Base-by-base conservation (phyloP, 1,140 invertebrate genomes). In the Ladona fulva region DNA sequence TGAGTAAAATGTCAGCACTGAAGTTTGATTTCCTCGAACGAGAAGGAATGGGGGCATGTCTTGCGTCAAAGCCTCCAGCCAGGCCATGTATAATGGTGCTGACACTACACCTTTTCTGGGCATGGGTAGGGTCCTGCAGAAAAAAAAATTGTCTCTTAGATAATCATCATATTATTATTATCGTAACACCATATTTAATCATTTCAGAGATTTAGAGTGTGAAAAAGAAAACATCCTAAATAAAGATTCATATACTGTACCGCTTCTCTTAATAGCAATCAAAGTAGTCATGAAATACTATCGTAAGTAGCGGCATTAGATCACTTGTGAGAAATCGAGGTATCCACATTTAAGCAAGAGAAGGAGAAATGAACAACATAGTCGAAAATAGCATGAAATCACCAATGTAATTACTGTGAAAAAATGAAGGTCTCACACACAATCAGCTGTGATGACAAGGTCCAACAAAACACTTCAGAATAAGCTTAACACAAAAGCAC, bases 1-100 rank as follows among this genome's bases (percentile, higher is more conserved):
- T 66, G 96, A 98, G 86, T 98, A 99, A 88, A 97, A 99, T 66
- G 97, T 99, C 77, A 99, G 89, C 44, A 99, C 97, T 81, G 95
- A 96, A 11, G 92, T 93, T 85, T 99, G 97, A 85, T 99, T 99
- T 79, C 97, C 97, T 81, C 97, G 88, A 75, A 99, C 92, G 74
- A 99, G 89, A 78, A 99, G 86, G 85, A 97, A 93, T 19, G 95
- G 93, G 79, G 96, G 96, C 92, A 97, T 92, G 81, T 93, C 91
- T 79, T 89, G 87, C 5, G 94, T 96, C n/a, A 99, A 86, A 0
- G 92, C 90, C 84, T 98, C 95, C 79, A 99, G 84, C 97, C 97
- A 99, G 8, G 95, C 92, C 89, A 97, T 92, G 85, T 98, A 99
- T 22, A 99, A 86, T 11, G 94, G 90, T 0, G 95, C 92, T 16